Conservation (phyloP, 1,140 invertebrate genomes). For the Calycopis cecrops region DNA sequence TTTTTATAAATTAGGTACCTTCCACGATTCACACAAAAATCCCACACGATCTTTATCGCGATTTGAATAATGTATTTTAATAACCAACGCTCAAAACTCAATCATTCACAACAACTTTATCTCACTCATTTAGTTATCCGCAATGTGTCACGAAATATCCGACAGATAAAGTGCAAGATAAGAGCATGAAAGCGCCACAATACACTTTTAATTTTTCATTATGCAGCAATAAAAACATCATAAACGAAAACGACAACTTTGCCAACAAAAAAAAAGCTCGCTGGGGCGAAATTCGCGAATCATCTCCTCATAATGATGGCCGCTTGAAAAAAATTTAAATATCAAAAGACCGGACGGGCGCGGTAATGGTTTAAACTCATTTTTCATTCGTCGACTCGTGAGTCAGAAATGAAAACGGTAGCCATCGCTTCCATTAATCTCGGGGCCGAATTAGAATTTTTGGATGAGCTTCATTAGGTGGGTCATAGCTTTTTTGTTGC, state of each 20-base stretch:
- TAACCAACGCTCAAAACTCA: too few relatives aligned
- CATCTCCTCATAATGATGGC: conserved; percentile 67
- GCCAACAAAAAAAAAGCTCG: conserved; percentile 64
- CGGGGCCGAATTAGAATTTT: conserved; percentile 58
- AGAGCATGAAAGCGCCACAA: conserved; percentile 66
- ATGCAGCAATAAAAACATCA: conserved; percentile 71
- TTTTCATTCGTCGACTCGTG: conserved; percentile 70
- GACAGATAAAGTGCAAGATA: conserved; percentile 53
- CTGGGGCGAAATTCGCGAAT: conserved; percentile 70
- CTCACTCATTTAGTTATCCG: conserved; percentile 43
- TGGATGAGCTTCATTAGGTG: conserved; percentile 38
- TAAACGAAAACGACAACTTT: conserved; percentile 70
- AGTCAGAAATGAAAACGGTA: conserved; percentile 71
- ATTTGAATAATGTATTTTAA: too few relatives aligned
- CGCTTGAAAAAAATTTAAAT: conserved; percentile 75
- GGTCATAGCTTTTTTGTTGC: conserved; percentile 13
- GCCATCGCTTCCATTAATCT: conserved; percentile 66
- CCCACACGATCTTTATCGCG: too few relatives aligned
- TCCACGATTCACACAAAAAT: too few relatives aligned
- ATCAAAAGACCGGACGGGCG: conserved; percentile 73
- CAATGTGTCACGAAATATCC: conserved; percentile 39
- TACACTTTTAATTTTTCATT: conserved; percentile 74
- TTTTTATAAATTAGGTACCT: too few relatives aligned
- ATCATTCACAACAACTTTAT: conserved; percentile 19
- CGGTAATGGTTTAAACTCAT: conserved; percentile 74